Conservation (phyloP, 2,113 vertebrate species). For the Benitochromis conjunctus region DNA sequence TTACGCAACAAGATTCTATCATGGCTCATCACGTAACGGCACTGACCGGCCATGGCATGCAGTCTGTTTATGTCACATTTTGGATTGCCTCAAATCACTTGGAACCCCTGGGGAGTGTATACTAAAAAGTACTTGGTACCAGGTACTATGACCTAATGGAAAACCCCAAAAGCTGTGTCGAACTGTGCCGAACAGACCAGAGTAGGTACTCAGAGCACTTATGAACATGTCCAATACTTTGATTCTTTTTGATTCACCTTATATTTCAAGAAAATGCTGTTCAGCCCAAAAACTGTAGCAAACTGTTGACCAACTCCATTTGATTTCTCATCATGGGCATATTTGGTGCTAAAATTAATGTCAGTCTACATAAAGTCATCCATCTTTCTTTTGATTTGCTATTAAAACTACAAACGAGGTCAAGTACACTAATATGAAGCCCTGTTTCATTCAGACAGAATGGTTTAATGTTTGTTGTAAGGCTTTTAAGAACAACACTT, state of each 20-base stretch:
- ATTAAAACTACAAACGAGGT: not conserved
- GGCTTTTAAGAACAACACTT: not conserved
- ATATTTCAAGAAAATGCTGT: not conserved
- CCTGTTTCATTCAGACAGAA: not conserved
- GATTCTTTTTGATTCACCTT: not conserved
- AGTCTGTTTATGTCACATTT: not conserved
- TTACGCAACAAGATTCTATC: not conserved
- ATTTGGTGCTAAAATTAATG: not conserved
- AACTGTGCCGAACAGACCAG: not conserved
- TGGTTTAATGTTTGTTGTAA: not conserved
- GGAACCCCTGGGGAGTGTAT: not conserved
- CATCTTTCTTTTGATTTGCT: not conserved
- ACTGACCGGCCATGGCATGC: not conserved
- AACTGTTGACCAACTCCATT: not conserved
- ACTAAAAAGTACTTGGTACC: not conserved
- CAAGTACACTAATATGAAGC: not conserved
- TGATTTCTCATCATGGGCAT: not conserved
- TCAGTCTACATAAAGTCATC: not conserved
- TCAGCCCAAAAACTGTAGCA: not conserved
- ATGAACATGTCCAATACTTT: not conserved
- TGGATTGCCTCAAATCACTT: not conserved
- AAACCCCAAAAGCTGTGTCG: not conserved
- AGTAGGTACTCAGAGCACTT: not conserved
- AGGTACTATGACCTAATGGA: not conserved
- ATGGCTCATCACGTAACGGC: not conserved